Percentiles rank a stretch among this genome's conserved stretches.
phyloP scores from a whole-genome alignment of 1,140 invertebrate genomes.

The Cotesia chilonis region DNA sequence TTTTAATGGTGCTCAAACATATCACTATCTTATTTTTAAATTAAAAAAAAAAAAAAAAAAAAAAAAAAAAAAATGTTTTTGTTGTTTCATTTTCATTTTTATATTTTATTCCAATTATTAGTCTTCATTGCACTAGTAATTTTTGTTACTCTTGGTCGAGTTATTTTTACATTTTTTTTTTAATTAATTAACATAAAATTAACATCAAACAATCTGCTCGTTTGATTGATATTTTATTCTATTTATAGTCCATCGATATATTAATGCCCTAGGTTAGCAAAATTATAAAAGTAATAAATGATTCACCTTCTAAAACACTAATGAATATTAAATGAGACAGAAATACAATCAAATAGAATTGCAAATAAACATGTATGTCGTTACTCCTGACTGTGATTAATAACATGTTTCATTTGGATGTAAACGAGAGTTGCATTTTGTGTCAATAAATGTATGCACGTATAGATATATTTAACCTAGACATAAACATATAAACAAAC shows the following conservation, averaged over 20 bases:
- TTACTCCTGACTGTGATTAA: constrained; percentile 16
- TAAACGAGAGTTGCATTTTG: constrained; percentile 18
- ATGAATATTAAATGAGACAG: too few relatives aligned
- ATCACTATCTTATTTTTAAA: constrained; percentile 9
- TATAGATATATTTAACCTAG: too few relatives aligned
- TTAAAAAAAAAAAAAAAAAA: not conserved
- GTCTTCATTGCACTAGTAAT: not conserved
- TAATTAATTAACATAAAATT: too few relatives aligned
- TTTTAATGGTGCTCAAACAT: constrained; percentile 13
- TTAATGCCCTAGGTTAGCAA: too few relatives aligned
- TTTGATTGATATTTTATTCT: too few relatives aligned
- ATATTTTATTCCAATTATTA: constrained; percentile 4
- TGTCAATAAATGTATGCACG: not conserved
- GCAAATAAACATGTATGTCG: constrained; percentile 18
- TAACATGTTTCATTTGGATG: constrained; percentile 16
- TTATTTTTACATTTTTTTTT: too few relatives aligned
- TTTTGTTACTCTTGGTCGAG: too few relatives aligned
- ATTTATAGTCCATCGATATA: too few relatives aligned
- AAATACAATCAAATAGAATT: constrained; percentile 20
- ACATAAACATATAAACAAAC: too few relatives aligned
- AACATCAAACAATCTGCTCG: too few relatives aligned
- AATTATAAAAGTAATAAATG: too few relatives aligned
- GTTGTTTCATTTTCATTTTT: constrained; percentile 14
- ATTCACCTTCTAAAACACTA: too few relatives aligned
- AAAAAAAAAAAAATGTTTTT: not conserved